Conservation (phyloP, 2,888 invertebrate species). For the Tholera decimalis region DNA sequence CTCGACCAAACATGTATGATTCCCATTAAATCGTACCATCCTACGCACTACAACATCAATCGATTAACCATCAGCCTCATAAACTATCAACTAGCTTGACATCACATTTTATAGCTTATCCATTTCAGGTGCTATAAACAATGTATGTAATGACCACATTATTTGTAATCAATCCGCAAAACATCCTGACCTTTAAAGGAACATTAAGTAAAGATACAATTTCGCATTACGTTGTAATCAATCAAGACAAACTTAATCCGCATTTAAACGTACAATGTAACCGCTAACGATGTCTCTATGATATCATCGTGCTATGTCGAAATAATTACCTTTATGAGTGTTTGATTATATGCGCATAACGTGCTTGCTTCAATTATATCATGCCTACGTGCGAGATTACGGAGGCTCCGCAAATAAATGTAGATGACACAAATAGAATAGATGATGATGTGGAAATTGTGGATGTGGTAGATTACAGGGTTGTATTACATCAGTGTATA, state of each 20-base stretch:
- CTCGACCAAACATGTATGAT: conserved; percentile 43
- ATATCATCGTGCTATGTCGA: conserved; percentile 59
- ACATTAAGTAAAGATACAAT: conserved; percentile 63
- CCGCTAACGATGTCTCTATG: conserved; percentile 66
- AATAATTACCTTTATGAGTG: conserved; percentile 67
- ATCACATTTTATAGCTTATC: conserved; percentile 60
- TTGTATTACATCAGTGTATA: not conserved
- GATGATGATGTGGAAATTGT: conserved; percentile 34
- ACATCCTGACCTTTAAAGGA: conserved; percentile 60
- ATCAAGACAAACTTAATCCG: conserved; percentile 67
- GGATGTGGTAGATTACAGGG: not conserved
- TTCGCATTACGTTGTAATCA: conserved; percentile 65
- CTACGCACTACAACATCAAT: conserved; percentile 50
- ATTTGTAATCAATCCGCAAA: conserved; percentile 66
- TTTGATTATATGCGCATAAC: conserved; percentile 67
- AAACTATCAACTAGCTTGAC: conserved; percentile 54
- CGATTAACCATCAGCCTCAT: conserved; percentile 46
- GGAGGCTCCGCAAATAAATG: conserved; percentile 37
- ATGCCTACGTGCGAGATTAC: conserved; percentile 51
- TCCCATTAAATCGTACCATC: conserved; percentile 51
- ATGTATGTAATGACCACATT: conserved; percentile 58
- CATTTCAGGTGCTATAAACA: conserved; percentile 61
- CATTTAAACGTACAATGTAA: conserved; percentile 65
- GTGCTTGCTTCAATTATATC: conserved; percentile 60
- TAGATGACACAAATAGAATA: conserved; percentile 27